A percentile compares a stretch with the other conserved stretches of the same genome.
Evolutionary conservation across 2,888 invertebrate genomes (phyloP).

Genomic region (Phyllotreta striolata): DNA sequence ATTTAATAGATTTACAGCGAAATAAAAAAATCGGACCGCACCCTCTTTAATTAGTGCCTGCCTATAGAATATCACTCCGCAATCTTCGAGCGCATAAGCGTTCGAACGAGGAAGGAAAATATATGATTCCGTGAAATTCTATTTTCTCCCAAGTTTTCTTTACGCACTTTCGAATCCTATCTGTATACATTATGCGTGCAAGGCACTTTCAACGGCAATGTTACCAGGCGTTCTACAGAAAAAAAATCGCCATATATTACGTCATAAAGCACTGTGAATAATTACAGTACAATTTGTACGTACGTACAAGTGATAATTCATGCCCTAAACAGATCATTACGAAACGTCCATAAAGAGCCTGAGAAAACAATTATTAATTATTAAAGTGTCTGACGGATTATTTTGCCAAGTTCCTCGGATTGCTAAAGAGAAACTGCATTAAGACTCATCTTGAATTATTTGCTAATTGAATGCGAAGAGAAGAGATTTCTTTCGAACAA

Average conservation of each 20-base stretch:
- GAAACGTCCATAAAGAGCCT: not conserved
- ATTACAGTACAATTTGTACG: slow-evolving; percentile 21
- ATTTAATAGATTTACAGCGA: slow-evolving; percentile 38
- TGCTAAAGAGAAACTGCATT: too few relatives aligned
- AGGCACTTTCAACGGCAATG: slow-evolving; percentile 41
- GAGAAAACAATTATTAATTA: too few relatives aligned
- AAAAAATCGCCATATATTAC: slow-evolving; percentile 23
- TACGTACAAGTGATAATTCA: slow-evolving; percentile 1
- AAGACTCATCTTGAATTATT: too few relatives aligned
- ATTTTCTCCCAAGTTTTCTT: slow-evolving; percentile 50
- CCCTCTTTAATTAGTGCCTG: slow-evolving; percentile 54
- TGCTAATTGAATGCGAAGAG: too few relatives aligned
- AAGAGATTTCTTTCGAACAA: too few relatives aligned
- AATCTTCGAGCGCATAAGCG: slow-evolving; percentile 31
- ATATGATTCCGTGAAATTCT: slow-evolving; percentile 45
- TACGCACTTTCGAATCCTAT: slow-evolving; percentile 51
- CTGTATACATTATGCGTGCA: slow-evolving; percentile 24
- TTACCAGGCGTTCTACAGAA: slow-evolving; percentile 23
- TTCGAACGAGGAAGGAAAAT: slow-evolving; percentile 41
- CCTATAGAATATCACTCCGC: slow-evolving; percentile 41
- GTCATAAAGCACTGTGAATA: slow-evolving; percentile 29
- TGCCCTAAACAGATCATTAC: slow-evolving; percentile 7
- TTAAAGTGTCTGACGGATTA: too few relatives aligned
- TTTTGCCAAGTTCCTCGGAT: too few relatives aligned
- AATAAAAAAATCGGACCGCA: slow-evolving; percentile 52